Percentiles rank a stretch among this genome's conserved stretches.
phyloP scores from a whole-genome alignment of 2,797 vertebrate genomes.

The Argyrosomus regius region DNA sequence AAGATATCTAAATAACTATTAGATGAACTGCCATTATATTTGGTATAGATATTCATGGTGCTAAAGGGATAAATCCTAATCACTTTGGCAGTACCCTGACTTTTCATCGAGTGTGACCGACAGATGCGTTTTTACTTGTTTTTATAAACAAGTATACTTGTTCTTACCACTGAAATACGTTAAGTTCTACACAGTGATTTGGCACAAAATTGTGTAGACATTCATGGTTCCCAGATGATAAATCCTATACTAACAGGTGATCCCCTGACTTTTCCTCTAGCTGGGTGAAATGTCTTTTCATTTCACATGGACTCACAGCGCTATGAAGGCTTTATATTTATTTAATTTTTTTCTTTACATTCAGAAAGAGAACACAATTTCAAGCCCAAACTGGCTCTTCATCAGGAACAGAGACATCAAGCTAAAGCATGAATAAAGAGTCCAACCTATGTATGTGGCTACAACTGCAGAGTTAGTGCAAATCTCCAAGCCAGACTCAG shows the following conservation, averaged over 20 bases:
- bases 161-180: too few relatives aligned
- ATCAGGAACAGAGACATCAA: neutral
- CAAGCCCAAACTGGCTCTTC: neutral
- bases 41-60: too few relatives aligned
- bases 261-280: neutral
- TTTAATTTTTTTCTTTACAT: neutral
- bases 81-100: neutral
- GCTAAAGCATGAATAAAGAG: neutral
- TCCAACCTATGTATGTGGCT: neutral
- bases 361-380: neutral
- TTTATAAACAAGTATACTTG: too few relatives aligned
- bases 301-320: neutral
- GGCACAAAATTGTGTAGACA: too few relatives aligned
- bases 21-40: neutral
- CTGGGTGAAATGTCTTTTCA: neutral
- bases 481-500: neutral
- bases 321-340: neutral
- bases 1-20: too few relatives aligned
- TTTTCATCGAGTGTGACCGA: neutral
- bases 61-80: neutral
- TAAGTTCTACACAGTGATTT: too few relatives aligned
- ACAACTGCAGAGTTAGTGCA: neutral
- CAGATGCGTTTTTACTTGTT: neutral
- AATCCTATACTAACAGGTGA: neutral
- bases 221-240: conserved; percentile 1